These are phyloP conservation scores for Spea bombifrons DNA, from an alignment of 2,113 vertebrate species.

Conservation along the genomic window DNA sequence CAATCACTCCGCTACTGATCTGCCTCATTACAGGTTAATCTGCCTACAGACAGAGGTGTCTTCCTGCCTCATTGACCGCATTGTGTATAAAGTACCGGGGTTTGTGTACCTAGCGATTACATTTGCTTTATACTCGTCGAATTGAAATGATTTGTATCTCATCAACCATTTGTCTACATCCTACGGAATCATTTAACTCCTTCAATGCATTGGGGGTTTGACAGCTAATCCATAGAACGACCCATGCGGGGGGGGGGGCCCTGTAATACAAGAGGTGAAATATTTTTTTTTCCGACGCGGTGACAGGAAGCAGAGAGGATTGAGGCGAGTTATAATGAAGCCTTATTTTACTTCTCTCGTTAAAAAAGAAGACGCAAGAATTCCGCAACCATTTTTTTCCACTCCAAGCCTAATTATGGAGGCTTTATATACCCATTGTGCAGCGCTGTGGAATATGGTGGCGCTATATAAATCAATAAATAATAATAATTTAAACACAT, in stretches of 20 bases:
- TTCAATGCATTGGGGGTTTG: too few species aligned
- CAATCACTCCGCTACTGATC: not conserved
- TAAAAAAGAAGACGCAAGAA: not conserved
- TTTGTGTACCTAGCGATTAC: not conserved
- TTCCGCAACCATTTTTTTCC: not conserved
- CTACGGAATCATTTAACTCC: not conserved
- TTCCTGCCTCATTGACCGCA: not conserved
- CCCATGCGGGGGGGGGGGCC: too few species aligned
- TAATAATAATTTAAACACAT: conserved; percentile 5
- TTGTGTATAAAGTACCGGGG: conserved; percentile 1
- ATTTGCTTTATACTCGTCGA: not conserved
- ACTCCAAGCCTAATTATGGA: conserved; percentile 7
- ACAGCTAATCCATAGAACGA: too few species aligned
- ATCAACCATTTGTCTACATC: not conserved
- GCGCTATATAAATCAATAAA: too few species aligned
- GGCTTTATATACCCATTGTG: not conserved
- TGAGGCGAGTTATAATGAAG: not conserved
- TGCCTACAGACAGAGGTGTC: not conserved
- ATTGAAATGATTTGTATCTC: not conserved
- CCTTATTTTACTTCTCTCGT: not conserved
- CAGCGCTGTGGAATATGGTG: too few species aligned
- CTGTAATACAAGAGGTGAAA: not conserved
- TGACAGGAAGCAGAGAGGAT: not conserved
- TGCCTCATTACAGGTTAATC: not conserved
- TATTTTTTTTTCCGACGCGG: not conserved